phyloP scores from a whole-genome alignment of 1,140 invertebrate species.

The Drosophila insularis region DNA sequence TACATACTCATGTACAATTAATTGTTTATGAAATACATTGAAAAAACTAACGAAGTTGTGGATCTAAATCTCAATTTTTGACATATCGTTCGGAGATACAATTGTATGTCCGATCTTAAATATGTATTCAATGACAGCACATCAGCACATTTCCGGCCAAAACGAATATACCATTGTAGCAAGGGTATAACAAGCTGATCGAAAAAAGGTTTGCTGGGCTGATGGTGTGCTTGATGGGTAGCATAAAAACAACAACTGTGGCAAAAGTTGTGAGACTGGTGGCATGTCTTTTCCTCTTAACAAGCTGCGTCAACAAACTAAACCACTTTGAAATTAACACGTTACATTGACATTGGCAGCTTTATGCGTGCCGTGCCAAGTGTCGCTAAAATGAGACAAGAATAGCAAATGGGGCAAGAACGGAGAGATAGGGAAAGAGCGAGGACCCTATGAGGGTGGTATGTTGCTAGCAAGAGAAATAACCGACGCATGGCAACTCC shows the following conservation, averaged over 20 bases:
- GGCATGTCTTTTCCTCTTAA: slow-evolving; percentile 45
- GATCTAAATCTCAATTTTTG: too few species aligned
- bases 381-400: slow-evolving; percentile 51
- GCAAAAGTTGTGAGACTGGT: neutral
- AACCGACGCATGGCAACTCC: slow-evolving; percentile 24
- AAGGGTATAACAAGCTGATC: neutral
- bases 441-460: slow-evolving; percentile 31
- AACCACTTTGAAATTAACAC: slow-evolving; percentile 81
- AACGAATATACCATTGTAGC: neutral
- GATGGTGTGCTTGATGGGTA: slow-evolving; percentile 21
- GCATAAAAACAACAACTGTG: slow-evolving; percentile 71
- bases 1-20: too few species aligned
- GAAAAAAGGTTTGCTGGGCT: slow-evolving; percentile 26
- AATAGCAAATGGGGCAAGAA: neutral
- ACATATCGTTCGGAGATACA: too few species aligned
- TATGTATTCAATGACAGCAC: too few species aligned
- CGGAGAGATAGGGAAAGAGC: neutral
- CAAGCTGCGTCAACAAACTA: slow-evolving; percentile 78
- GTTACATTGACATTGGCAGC: slow-evolving; percentile 80
- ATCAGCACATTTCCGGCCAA: too few species aligned
- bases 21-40: too few species aligned
- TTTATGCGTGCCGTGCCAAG: slow-evolving; percentile 76
- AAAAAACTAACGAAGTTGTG: too few species aligned
- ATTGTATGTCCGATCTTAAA: too few species aligned
- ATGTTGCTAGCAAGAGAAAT: slow-evolving; percentile 53